Conservation (phyloP, 2,113 vertebrate species). For the Oceanodroma tethys region DNA sequence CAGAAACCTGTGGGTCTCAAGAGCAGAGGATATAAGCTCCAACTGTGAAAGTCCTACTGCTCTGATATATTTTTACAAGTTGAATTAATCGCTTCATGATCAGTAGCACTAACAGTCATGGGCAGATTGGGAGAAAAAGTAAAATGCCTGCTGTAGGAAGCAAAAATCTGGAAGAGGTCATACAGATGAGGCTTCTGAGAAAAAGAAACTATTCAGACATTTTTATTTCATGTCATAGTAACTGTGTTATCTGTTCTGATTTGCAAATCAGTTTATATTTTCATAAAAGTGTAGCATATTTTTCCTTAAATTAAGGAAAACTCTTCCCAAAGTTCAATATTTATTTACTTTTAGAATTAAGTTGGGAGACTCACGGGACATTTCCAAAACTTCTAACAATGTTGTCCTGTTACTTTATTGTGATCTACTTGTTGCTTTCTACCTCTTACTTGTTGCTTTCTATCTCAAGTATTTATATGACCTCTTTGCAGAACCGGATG, state of each 20-base stretch:
- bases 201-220: neutral
- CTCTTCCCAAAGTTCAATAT: neutral
- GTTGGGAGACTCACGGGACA: neutral
- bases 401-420: neutral
- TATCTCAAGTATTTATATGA: neutral
- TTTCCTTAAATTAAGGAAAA: neutral
- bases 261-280: neutral
- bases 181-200: neutral
- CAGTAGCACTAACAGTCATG: neutral
- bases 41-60: neutral
- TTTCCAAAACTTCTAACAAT: neutral
- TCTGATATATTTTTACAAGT: neutral
- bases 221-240: neutral
- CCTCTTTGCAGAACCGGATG: neutral
- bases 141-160: neutral
- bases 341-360: neutral
- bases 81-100: neutral
- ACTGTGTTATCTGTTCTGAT: neutral
- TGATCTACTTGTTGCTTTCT: neutral
- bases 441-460: neutral
- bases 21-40: neutral
- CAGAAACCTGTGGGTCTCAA: neutral
- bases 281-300: neutral
- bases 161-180: neutral
- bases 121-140: neutral